A percentile compares a stretch with the other conserved stretches of the same genome.
These are phyloP conservation scores for Montipora capricornis DNA, from an alignment of 64 coral and sea anemone genomes.

Conservation along the genomic window DNA sequence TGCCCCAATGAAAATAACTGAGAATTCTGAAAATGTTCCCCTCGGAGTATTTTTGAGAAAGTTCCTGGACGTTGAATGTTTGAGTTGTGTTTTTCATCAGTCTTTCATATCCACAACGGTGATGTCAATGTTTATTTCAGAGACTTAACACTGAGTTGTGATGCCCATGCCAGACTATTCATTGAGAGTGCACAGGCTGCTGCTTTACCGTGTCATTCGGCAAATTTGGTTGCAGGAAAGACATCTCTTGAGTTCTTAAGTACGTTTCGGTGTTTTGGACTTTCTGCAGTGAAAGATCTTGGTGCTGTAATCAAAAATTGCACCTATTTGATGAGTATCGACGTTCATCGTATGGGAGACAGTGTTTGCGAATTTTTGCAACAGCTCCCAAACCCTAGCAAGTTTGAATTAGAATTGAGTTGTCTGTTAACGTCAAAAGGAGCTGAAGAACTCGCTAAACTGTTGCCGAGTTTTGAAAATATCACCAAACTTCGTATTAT, in stretches of 20 bases:
- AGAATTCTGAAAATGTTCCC: background rate
- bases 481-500: too few species aligned
- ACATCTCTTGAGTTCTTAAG: slow-evolving; percentile 17
- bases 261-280: background rate
- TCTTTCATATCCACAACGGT: background rate
- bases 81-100: background rate
- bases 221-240: background rate
- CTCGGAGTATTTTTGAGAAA: background rate
- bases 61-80: background rate
- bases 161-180: background rate
- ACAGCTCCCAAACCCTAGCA: too few species aligned
- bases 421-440: too few species aligned
- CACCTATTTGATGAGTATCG: background rate
- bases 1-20: background rate
- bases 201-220: background rate
- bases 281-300: background rate
- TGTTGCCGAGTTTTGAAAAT: too few species aligned
- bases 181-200: too few species aligned
- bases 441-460: too few species aligned
- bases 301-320: background rate
- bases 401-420: too few species aligned
- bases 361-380: too few species aligned
- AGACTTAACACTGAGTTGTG: background rate
- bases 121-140: background rate
- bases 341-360: too few species aligned